Evolutionary conservation across 1,140 invertebrate species (phyloP).

Genomic region (Chymomyza costata): DNA sequence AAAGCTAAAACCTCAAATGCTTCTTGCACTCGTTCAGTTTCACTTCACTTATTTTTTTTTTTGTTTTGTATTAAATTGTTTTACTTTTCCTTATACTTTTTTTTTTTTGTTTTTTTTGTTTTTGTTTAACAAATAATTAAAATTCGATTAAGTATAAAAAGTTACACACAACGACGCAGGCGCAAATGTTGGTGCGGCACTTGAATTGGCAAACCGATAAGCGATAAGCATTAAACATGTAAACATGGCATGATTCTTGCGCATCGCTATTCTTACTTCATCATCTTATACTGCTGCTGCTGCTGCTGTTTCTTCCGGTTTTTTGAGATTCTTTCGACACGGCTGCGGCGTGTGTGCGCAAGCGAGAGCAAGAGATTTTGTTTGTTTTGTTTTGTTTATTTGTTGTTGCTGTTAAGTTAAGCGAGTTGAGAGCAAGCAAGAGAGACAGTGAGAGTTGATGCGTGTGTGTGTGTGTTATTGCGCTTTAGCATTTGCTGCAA

Average conservation of each 20-base stretch:
- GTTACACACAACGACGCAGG: slow-evolving; percentile 41
- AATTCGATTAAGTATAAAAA: slow-evolving; percentile 58
- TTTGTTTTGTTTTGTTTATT: too few species aligned
- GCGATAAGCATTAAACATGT: too few species aligned
- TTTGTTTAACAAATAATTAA: slow-evolving; percentile 53
- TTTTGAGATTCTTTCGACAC: too few species aligned
- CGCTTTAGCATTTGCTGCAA: slow-evolving; percentile 7
- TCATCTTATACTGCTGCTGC: too few species aligned
- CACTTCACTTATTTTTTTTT: slow-evolving; percentile 4
- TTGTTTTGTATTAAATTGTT: slow-evolving; percentile 5
- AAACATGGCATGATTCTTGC: slow-evolving; percentile 15
- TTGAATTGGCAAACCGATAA: background rate
- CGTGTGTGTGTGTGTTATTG: background rate
- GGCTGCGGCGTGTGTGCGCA: background rate
- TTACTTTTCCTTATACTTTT: background rate
- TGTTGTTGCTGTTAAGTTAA: too few species aligned
- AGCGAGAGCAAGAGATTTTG: too few species aligned
- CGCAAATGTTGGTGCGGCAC: slow-evolving; percentile 35
- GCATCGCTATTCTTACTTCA: too few species aligned
- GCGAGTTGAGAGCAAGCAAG: too few species aligned
- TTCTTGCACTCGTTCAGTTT: slow-evolving; percentile 12
- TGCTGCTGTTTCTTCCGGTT: slow-evolving; percentile 8
- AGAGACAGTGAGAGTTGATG: background rate
- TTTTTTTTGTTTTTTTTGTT: slow-evolving; percentile 8
- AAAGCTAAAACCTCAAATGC: slow-evolving; percentile 31